These are phyloP conservation scores for Diacarnus erythraeanus DNA, from an alignment of 37 sponge, comb jelly and placozoan species.

Conservation along the genomic window DNA sequence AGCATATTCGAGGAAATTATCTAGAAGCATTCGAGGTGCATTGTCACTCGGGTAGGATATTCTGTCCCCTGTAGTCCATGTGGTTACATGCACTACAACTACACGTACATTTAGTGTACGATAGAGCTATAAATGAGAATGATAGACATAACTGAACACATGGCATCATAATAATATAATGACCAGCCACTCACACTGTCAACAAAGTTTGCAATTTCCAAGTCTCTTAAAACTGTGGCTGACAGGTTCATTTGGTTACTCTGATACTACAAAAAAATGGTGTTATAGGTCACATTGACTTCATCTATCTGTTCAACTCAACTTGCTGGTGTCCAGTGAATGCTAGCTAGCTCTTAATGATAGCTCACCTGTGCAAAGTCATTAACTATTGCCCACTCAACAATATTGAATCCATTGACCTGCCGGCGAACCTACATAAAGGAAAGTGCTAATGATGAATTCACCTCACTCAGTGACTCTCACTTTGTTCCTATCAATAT, in stretches of 20 bases:
- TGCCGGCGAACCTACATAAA: constrained; percentile 34
- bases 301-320: too few species aligned
- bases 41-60: constrained; percentile 33
- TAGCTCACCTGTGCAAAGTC: constrained; percentile 39
- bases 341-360: neutral
- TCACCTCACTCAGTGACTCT: neutral
- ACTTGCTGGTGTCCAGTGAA: neutral
- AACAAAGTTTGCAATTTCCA: constrained; percentile 42
- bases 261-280: constrained; percentile 20
- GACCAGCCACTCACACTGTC: constrained; percentile 41
- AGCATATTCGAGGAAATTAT: constrained; percentile 23
- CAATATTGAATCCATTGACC: constrained; percentile 26
- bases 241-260: neutral
- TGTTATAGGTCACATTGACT: neutral
- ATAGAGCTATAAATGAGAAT: neutral
- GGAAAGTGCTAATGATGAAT: neutral
- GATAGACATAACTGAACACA: neutral
- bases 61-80: constrained; percentile 51
- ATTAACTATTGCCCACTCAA: constrained; percentile 63
- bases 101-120: constrained; percentile 33
- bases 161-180: neutral
- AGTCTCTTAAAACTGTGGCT: constrained; percentile 22
- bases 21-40: constrained; percentile 23
- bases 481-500: neutral
- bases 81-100: constrained; percentile 51